These are phyloP conservation scores for Meloidogyne exigua DNA, from an alignment of 1,140 invertebrate species.

Conservation along the genomic window DNA sequence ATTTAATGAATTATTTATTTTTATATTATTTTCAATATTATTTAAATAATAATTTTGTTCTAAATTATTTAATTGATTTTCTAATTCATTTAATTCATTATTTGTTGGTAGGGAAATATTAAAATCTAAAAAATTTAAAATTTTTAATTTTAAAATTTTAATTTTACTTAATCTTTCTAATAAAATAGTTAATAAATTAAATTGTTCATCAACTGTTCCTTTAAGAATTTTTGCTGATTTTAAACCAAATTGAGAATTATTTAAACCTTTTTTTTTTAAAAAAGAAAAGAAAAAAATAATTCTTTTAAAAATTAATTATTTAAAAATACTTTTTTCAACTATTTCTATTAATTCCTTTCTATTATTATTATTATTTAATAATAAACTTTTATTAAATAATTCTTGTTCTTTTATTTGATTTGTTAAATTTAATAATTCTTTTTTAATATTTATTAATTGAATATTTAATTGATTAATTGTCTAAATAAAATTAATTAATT, in stretches of 20 bases:
- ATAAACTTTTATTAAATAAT: too few species aligned
- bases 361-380: background rate
- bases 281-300: background rate
- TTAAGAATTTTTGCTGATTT: background rate
- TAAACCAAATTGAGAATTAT: background rate
- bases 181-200: constrained; percentile 7
- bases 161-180: constrained; percentile 15
- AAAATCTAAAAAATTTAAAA: background rate
- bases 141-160: background rate
- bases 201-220: constrained; percentile 14
- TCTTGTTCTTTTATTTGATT: background rate
- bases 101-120: constrained; percentile 16
- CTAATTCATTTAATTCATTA: constrained; percentile 27
- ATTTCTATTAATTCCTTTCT: background rate
- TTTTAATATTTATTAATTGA: background rate
- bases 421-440: background rate
- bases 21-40: constrained; percentile 10
- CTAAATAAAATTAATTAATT: background rate
- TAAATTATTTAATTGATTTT: constrained; percentile 17
- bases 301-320: too few species aligned
- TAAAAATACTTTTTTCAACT: background rate
- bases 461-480: background rate
- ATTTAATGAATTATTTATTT: background rate
- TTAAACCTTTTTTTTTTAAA: background rate
- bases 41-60: constrained; percentile 17